phyloP scores from a whole-genome alignment of 2,888 invertebrate genomes.

The Adineta ricciae region DNA sequence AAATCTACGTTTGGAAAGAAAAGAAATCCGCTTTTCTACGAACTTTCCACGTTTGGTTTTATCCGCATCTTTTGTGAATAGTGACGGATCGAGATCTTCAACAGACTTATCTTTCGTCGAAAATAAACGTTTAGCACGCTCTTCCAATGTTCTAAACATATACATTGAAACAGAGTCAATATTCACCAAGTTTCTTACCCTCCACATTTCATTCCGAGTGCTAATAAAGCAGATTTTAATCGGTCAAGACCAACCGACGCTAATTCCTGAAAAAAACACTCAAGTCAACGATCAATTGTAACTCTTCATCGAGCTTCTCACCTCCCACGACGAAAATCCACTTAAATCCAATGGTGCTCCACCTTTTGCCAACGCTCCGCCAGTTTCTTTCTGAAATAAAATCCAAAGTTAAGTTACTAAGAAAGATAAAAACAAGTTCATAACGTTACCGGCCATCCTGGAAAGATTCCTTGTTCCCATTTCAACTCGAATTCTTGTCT shows the following conservation, averaged over 20 bases:
- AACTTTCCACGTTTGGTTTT: conserved; percentile 48
- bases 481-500: conserved; percentile 70
- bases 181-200: conserved; percentile 61
- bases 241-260: conserved; percentile 91
- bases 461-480: conserved; percentile 78
- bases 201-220: conserved; percentile 90
- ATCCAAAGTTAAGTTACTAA: not conserved
- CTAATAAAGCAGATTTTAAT: conserved; percentile 89
- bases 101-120: conserved; percentile 64
- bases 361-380: conserved; percentile 74
- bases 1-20: not conserved
- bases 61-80: conserved; percentile 66
- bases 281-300: too few relatives aligned
- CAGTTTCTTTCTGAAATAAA: conserved; percentile 61
- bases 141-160: conserved; percentile 75
- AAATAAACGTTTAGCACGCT: conserved; percentile 82
- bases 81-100: conserved; percentile 75
- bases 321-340: conserved; percentile 71
- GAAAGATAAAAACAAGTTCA: conserved; percentile 3
- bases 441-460: conserved; percentile 73
- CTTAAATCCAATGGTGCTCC: conserved; percentile 96
- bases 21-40: not conserved
- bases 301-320: too few relatives aligned
- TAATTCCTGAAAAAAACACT: conserved; percentile 68
- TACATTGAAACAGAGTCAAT: too few relatives aligned